Base-by-base conservation (phyloP, 2,888 invertebrate genomes). In the Ectemnius cavifrons region DNA sequence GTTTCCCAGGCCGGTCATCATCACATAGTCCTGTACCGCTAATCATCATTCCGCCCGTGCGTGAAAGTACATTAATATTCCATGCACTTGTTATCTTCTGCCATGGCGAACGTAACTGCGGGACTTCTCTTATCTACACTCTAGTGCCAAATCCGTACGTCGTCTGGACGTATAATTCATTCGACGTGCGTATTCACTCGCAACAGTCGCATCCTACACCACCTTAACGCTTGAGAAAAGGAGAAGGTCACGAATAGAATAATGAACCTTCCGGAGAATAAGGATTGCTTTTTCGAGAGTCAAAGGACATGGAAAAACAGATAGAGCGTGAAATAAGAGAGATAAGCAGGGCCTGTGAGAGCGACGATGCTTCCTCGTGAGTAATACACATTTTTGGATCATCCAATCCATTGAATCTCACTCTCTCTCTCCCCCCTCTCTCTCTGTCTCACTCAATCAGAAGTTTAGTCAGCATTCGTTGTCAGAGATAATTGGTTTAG, bases 21-120 rank as follows among this genome's bases (percentile, higher is more conserved):
- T 68, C 59, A 74, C 37, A 71, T 71, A 61, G 63, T 56, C 62
- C 27, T 71, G 37, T 71, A 75, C 65, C 75, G 67, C 76, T 66
- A 61, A 75, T 37, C 67, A 67, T 59, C 56, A 49, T 71, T 56
- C 61, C 59, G 62, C 64, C 64, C 75, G 66, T 49, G 37, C 37
- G 37, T 37, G 37, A 37, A 37, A 11, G 37, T 37, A 37, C 37
- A 37, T 37, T 37, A 37, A 37, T 37, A 37, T 11, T 37, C 37
- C 5, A 37, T 37, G 37, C 37, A 37, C 37, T 37, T 37, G 37
- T 37, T 8, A 37, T 37, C 37, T 37, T 37, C 37, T 37, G 37
- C 37, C 37, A 11, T 37, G 37, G 37, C 37, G 37, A 37, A 37
- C 37, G 13, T 52, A 52, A 11, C 13, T 16, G 14, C 52, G 52